phyloP scores from a whole-genome alignment of 92 coral and sea anemone species.

The Siderastrea radians region DNA sequence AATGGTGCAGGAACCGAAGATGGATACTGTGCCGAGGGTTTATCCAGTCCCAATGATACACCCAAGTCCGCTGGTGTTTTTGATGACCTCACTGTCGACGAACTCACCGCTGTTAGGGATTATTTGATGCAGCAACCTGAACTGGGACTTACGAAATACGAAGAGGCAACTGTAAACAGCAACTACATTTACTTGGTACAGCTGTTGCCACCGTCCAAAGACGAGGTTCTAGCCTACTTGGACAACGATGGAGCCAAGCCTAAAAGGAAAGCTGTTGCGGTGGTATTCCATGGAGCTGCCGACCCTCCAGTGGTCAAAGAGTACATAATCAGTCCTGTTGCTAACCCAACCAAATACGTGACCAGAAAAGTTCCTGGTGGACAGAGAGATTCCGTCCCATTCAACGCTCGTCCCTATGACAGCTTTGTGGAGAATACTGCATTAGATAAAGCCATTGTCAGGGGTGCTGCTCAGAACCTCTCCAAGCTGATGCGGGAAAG shows the following conservation, averaged over 20 bases:
- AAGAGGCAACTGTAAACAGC: slow-evolving; percentile 44
- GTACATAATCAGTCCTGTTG: slow-evolving; percentile 59
- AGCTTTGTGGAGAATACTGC: background rate
- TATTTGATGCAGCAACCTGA: slow-evolving; percentile 58
- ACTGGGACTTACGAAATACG: slow-evolving; percentile 55
- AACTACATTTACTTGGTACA: slow-evolving; percentile 67
- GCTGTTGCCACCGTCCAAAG: slow-evolving; percentile 53
- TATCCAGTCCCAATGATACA: background rate
- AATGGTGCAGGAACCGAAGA: background rate
- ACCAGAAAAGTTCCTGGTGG: slow-evolving; percentile 48
- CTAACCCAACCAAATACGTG: slow-evolving; percentile 53
- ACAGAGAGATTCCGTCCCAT: slow-evolving; percentile 44
- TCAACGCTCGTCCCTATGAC: slow-evolving; percentile 74
- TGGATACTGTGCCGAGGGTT: slow-evolving; percentile 17
- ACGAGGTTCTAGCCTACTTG: slow-evolving; percentile 44
- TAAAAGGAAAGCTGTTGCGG: slow-evolving; percentile 56
- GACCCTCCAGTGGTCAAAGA: slow-evolving; percentile 69
- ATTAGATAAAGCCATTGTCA: background rate
- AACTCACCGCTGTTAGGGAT: slow-evolving; percentile 69
- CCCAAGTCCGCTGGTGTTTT: slow-evolving; percentile 69
- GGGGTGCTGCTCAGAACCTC: slow-evolving; percentile 17
- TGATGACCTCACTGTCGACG: slow-evolving; percentile 70
- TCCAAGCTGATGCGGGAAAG: slow-evolving; percentile 63
- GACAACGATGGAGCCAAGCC: slow-evolving; percentile 58
- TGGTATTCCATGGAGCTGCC: slow-evolving; percentile 71